These are phyloP conservation scores for Rhegmatorhina hoffmannsi DNA, from an alignment of 2,113 vertebrate genomes.

Conservation along the genomic window DNA sequence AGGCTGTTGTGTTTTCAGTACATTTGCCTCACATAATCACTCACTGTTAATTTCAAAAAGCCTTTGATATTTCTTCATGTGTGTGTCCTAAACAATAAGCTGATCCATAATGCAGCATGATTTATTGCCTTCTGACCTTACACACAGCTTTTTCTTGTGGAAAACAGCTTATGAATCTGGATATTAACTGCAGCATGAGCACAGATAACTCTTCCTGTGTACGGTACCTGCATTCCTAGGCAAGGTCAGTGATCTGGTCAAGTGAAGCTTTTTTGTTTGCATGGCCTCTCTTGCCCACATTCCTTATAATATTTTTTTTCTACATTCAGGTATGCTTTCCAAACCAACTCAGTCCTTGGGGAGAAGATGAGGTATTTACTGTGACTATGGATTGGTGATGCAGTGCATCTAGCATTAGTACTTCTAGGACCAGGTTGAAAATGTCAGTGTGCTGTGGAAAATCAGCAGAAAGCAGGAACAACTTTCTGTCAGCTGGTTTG, in stretches of 20 bases:
- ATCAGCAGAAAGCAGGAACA: not conserved
- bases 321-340: not conserved
- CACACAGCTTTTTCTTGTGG: not conserved
- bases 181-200: not conserved
- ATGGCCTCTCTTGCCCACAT: not conserved
- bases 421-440: not conserved
- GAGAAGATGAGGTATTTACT: not conserved
- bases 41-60: conserved; percentile 21
- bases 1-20: not conserved
- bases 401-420: not conserved
- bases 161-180: not conserved
- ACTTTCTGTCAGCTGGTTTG: not conserved
- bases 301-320: not conserved
- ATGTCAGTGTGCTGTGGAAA: not conserved
- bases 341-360: not conserved
- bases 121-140: conserved; percentile 18
- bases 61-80: not conserved
- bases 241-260: not conserved
- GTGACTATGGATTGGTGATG: accelerated
- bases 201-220: not conserved
- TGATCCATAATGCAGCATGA: not conserved
- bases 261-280: not conserved
- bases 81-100: conserved; percentile 15
- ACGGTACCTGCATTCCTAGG: not conserved
- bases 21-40: not conserved